Conservation (phyloP, 2,888 invertebrate genomes). For the Epicampocera succincta region DNA sequence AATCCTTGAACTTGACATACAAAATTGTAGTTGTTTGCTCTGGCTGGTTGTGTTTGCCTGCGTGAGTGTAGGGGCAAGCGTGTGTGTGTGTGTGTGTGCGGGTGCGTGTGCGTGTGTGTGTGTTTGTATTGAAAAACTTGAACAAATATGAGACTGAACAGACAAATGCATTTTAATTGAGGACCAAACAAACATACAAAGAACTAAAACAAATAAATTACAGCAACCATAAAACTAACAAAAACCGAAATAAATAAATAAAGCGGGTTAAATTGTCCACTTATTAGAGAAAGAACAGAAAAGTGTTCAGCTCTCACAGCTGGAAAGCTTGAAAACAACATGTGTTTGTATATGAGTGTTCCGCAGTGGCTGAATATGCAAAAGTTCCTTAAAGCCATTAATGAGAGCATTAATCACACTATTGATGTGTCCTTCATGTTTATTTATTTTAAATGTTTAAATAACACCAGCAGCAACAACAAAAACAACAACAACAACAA, state of each 20-base stretch:
- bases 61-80: not conserved
- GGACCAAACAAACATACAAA: not conserved
- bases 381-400: constrained; percentile 57
- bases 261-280: not conserved
- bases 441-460: constrained; percentile 64
- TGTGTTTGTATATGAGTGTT: constrained; percentile 67
- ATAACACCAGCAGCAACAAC: not conserved
- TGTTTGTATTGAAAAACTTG: no score
- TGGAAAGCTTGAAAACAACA: constrained; percentile 17
- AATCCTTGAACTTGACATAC: constrained; percentile 68
- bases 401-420: constrained; percentile 56
- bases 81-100: not conserved
- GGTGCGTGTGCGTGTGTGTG: not conserved
- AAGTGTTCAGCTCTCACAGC: not conserved
- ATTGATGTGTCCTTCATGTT: constrained; percentile 63
- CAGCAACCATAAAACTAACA: not conserved
- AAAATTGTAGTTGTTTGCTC: constrained; percentile 28
- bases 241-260: not conserved
- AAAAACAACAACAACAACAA: constrained; percentile 19
- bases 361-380: constrained; percentile 63
- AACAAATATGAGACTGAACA: not conserved
- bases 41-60: not conserved
- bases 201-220: not conserved
- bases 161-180: not conserved
- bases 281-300: not conserved